These are phyloP conservation scores for Catocala fraxini DNA, from an alignment of 2,888 invertebrate genomes.

Conservation along the genomic window DNA sequence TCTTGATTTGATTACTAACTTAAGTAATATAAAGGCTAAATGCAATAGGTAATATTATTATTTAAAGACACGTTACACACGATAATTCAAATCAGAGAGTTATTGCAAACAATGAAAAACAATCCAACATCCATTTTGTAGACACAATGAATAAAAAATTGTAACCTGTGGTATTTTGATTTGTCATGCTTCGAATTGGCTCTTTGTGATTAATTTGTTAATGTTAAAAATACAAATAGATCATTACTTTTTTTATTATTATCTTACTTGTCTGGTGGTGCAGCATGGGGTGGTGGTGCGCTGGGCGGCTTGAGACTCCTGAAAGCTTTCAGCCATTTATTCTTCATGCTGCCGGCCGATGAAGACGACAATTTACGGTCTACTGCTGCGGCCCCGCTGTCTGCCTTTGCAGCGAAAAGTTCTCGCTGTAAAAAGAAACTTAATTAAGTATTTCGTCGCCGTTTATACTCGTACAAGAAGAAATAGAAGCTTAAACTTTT, in stretches of 20 bases:
- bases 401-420: conserved; percentile 93
- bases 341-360: conserved; percentile 96
- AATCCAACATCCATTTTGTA: conserved; percentile 44
- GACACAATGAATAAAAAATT: conserved; percentile 27
- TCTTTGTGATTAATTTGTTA: conserved; percentile 25
- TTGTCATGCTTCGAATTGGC: conserved; percentile 42
- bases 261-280: conserved; percentile 81
- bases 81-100: too few species aligned
- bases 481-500: too few species aligned
- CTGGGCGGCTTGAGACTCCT: conserved; percentile 96
- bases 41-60: too few species aligned
- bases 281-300: conserved; percentile 83
- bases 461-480: too few species aligned
- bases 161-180: conserved; percentile 42
- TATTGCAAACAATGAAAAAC: too few species aligned
- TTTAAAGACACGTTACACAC: too few species aligned
- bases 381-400: conserved; percentile 90
- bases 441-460: too few species aligned
- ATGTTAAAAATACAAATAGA: conserved; percentile 5
- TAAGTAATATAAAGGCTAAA: too few species aligned
- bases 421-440: conserved; percentile 90
- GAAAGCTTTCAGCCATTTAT: conserved; percentile 99
- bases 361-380: conserved; percentile 95
- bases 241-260: too few species aligned
- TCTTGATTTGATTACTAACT: too few species aligned